These are phyloP conservation scores for Glandiceps talaboti DNA, from an alignment of 53 echinoderm and acorn worm species.

Conservation along the genomic window DNA sequence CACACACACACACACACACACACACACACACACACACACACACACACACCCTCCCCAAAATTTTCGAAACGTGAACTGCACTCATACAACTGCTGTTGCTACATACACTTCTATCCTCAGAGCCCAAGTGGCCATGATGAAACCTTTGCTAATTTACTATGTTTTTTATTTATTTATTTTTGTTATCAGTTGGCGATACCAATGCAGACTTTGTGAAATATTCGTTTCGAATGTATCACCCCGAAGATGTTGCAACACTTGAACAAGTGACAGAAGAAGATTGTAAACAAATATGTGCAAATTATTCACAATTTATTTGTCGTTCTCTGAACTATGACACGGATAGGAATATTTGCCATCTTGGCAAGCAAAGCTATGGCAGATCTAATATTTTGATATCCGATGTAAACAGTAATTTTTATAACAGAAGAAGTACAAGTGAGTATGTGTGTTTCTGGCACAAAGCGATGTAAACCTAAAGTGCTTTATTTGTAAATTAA, in stretches of 20 bases:
- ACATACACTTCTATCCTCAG: too few species aligned
- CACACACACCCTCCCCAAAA: too few species aligned
- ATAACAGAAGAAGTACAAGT: neutral
- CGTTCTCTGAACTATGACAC: neutral
- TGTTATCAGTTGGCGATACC: neutral
- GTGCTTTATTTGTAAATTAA: too few species aligned
- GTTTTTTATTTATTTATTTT: too few species aligned
- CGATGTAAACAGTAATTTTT: neutral
- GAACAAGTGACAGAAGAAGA: neutral
- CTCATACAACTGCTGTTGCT: too few species aligned
- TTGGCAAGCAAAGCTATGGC: neutral
- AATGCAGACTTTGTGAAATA: neutral
- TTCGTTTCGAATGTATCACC: neutral
- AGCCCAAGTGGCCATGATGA: too few species aligned
- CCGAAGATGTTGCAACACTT: neutral
- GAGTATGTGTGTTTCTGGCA: too few species aligned
- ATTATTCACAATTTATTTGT: neutral
- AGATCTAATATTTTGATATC: neutral
- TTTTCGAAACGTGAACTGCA: too few species aligned
- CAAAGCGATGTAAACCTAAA: too few species aligned
- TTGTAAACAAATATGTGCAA: neutral
- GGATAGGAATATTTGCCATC: neutral
- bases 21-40: too few species aligned
- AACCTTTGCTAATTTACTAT: too few species aligned
- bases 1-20: too few species aligned